Percentiles rank a stretch among this genome's conserved stretches.
Conservation (phyloP, 1,140 invertebrate genomes). For the Philopotamus ludificatus region DNA sequence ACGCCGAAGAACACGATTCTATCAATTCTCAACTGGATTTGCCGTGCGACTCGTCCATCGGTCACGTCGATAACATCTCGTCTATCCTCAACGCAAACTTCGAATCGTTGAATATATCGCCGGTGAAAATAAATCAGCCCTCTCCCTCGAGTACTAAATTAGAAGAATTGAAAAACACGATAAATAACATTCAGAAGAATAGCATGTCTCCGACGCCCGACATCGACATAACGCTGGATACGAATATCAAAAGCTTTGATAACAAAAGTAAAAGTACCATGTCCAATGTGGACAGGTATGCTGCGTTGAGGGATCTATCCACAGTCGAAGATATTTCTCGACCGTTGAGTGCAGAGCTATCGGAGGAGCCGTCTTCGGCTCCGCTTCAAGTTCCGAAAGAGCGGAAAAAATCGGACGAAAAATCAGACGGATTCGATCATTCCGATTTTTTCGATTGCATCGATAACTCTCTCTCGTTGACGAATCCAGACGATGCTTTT, state of each 20-base stretch:
- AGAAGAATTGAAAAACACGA: slow-evolving; percentile 55
- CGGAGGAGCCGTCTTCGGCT: slow-evolving; percentile 53
- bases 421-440: slow-evolving; percentile 55
- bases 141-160: slow-evolving; percentile 46
- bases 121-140: slow-evolving; percentile 43
- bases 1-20: slow-evolving; percentile 40
- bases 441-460: slow-evolving; percentile 57
- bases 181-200: slow-evolving; percentile 53
- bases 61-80: not conserved
- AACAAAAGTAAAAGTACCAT: slow-evolving; percentile 19
- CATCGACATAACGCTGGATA: slow-evolving; percentile 42
- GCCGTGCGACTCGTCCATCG: slow-evolving; percentile 33
- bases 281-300: slow-evolving; percentile 61
- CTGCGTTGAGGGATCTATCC: slow-evolving; percentile 68
- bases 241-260: slow-evolving; percentile 53
- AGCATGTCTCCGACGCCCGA: slow-evolving; percentile 48
- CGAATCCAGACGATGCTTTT: slow-evolving; percentile 54
- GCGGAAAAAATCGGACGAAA: slow-evolving; percentile 54
- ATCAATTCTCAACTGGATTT: slow-evolving; percentile 38
- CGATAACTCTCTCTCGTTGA: slow-evolving; percentile 53
- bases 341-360: slow-evolving; percentile 35
- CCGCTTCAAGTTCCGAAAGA: slow-evolving; percentile 53
- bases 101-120: slow-evolving; percentile 52
- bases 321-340: slow-evolving; percentile 57
- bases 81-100: slow-evolving; percentile 47